These are phyloP conservation scores for Leucoma salicis DNA, from an alignment of 2,888 invertebrate species.

Conservation along the genomic window DNA sequence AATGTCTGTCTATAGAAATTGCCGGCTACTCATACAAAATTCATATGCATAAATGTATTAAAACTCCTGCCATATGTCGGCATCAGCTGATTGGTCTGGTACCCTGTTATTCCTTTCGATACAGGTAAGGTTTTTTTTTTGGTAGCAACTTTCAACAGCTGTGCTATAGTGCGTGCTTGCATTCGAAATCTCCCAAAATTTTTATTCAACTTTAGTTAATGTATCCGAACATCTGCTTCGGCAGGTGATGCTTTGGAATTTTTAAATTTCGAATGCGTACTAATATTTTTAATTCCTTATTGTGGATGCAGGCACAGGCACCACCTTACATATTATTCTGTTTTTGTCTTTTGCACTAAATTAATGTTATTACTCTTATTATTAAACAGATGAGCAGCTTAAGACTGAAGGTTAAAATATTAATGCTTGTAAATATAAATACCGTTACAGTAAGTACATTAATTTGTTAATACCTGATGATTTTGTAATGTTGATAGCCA, in stretches of 20 bases:
- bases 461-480: too few species aligned
- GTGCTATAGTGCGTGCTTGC: slow-evolving; percentile 53
- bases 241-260: slow-evolving; percentile 67
- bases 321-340: too few species aligned
- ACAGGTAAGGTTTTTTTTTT: slow-evolving; percentile 56
- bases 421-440: too few species aligned
- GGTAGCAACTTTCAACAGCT: slow-evolving; percentile 58
- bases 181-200: slow-evolving; percentile 60
- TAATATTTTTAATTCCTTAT: too few species aligned
- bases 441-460: too few species aligned
- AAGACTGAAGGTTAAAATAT: too few species aligned
- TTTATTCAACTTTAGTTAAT: slow-evolving; percentile 53
- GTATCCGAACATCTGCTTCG: slow-evolving; percentile 61
- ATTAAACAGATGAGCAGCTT: too few species aligned
- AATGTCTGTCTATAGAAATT: too few species aligned
- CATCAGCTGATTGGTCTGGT: slow-evolving; percentile 58
- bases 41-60: slow-evolving; percentile 7
- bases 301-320: slow-evolving; percentile 6
- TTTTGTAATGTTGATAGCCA: too few species aligned
- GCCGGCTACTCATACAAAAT: slow-evolving; percentile 11
- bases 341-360: too few species aligned
- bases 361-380: too few species aligned
- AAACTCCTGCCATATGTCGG: slow-evolving; percentile 39
- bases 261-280: slow-evolving; percentile 44
- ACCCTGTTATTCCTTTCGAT: slow-evolving; percentile 32